Base-by-base conservation (phyloP, 2,797 vertebrate genomes). In the Clarias platycephalus region DNA sequence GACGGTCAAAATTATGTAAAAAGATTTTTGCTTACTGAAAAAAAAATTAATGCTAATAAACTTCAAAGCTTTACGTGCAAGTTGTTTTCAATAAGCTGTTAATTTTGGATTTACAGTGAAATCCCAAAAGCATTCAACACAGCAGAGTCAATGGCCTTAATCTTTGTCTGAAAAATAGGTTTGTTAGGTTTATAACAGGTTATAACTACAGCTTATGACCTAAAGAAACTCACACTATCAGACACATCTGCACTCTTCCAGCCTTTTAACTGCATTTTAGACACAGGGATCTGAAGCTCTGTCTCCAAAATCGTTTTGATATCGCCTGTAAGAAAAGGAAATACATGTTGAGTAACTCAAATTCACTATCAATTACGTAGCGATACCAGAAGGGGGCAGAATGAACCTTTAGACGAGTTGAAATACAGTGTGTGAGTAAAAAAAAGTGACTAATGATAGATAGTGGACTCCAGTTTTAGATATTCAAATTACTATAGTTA, bases 231-330 rank as follows among this genome's bases (percentile, higher is more conserved):
- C 92, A 99, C 98, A 91, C 95, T 97, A 89, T 99, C 98, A 82
- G 97, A 97, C 85, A 99, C 95, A 76, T 99, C 98, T 89, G 97
- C 97, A 87, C 94, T 96, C 94, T 99, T 99, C 98, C 98, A 99
- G 85, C 98, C 98, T 92, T 98, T 99, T 89, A 99, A 95, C 89
- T 98, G 96, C 98, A 99, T 99, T 96, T 98, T 98, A 90, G 97
- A 96, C 55, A 95, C 93, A 89, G 97, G 97, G 91, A 99, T 94
- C 81, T 96, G 97, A 86, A 99, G 96, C 90, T 99, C 98, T 90
- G 97, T 96, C 95, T 97, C 97, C 84, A 99, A 95, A 93, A 99
- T 96, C 87, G 94, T 95, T 95, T 99, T 99, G 92, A 99, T 98
- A 86, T 97, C 97, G 89, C 97, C 98, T 99, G 92, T 80, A 58